Base-by-base conservation (phyloP, 1,140 invertebrate genomes). In the Tetragnatha versicolor region DNA sequence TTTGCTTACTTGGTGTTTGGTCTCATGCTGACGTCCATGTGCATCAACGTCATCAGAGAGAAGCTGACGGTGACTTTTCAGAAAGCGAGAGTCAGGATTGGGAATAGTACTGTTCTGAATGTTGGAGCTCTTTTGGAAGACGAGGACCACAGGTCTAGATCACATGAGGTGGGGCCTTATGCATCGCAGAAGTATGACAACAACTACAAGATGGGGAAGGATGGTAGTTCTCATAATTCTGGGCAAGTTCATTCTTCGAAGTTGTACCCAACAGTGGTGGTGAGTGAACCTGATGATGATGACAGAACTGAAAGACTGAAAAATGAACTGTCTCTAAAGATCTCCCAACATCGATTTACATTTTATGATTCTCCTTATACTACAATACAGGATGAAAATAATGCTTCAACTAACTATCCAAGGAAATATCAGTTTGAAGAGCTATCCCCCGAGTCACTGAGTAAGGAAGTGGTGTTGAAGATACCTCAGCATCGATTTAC, bases 1-100 rank as follows among this genome's bases (percentile, higher is more conserved):
- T 96, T 94, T 0, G 83, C 97, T 77, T 98, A 98, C 86, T 94
- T 98, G 81, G 88, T 98, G 68, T 91, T 98, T 73, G 97, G 97
- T 4, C 88, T 98, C 85, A 95, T 96, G 2, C 85, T 98, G 51
- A 96, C 96, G 2, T 94, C 95, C 1, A 98, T 96, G 80, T 96
- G 97, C 81, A 97, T 97, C 82, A 95, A 97, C 61, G 81, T 89
- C n/a, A 88, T 89, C 84, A 87, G 89, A 82, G 87, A 88, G 58
- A 81, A 81, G 65, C 12, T 81, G 22, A 79, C 68, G 10, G 80
- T 68, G 22, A 81, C 80, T 14, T 81, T 81, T 45, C 80, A 81
- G 37, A 81, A 81, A 58, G 80, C 76, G 12, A 65, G 61, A 33
- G 75, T 81, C 12, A 61, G 61, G 35, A 81, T 81, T n/a, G 80